A percentile compares a stretch with the other conserved stretches of the same genome.
phyloP scores from a whole-genome alignment of 2,113 vertebrate species.

The Mormoops blainvillei region DNA sequence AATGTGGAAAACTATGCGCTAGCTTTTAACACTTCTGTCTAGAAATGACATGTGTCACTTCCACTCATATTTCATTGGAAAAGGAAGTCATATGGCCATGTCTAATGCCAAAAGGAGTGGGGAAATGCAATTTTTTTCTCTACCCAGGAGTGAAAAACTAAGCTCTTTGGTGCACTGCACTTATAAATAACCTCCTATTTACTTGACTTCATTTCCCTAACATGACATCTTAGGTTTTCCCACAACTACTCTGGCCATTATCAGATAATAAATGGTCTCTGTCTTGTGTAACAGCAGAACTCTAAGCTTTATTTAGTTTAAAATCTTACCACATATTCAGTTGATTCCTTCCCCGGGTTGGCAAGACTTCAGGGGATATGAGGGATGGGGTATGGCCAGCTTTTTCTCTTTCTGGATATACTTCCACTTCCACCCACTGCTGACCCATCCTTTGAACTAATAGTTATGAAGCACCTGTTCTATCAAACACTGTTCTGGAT shows the following conservation, averaged over 20 bases:
- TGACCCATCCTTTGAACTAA: background rate
- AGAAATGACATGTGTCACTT: background rate
- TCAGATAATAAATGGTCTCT: background rate
- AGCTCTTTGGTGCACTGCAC: background rate
- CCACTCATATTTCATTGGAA: constrained; percentile 1
- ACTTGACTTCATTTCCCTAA: background rate
- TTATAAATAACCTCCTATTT: background rate
- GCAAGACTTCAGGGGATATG: background rate
- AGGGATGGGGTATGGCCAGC: background rate
- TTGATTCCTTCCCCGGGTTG: background rate
- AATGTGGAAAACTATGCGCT: background rate
- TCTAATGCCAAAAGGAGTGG: background rate
- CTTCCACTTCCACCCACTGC: background rate
- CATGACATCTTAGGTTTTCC: background rate
- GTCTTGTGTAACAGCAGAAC: background rate
- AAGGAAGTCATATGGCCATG: background rate
- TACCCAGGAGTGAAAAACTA: background rate
- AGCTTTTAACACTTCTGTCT: constrained; percentile 2
- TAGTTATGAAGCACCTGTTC: background rate
- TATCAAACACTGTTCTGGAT: background rate
- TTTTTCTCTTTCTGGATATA: background rate
- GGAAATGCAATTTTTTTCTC: background rate
- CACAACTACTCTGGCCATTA: background rate
- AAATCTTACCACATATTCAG: background rate
- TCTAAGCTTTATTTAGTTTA: background rate